Evolutionary conservation across 2,113 vertebrate species (phyloP).

Genomic region (Columbina picui): DNA sequence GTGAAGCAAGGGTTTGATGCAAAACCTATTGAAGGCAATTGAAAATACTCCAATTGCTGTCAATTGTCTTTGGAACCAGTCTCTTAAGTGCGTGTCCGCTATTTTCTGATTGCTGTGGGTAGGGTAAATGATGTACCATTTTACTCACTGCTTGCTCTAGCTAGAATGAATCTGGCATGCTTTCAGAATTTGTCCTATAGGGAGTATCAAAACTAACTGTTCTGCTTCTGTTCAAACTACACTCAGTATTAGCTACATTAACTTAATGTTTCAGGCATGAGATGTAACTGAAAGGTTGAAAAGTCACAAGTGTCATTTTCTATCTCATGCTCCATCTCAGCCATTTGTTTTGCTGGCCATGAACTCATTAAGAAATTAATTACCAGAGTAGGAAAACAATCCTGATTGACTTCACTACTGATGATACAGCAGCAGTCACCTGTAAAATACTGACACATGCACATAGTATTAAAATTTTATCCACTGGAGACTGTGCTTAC

Average conservation of each 20-base stretch:
- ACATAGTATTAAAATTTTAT: background rate
- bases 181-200: background rate
- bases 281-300: background rate
- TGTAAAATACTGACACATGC: slow-evolving; percentile 28
- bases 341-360: slow-evolving; percentile 9
- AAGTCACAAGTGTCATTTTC: background rate
- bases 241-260: background rate
- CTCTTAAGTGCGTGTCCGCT: background rate
- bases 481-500: background rate
- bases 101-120: background rate
- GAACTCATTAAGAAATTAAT: slow-evolving; percentile 35
- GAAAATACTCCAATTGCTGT: background rate
- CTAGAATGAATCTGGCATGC: background rate
- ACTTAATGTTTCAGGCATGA: background rate
- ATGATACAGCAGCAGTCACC: background rate
- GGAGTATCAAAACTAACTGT: background rate
- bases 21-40: background rate
- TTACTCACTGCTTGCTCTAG: background rate
- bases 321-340: background rate
- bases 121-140: background rate
- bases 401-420: background rate
- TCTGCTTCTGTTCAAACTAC: background rate
- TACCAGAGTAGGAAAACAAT: background rate
- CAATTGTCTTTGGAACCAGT: background rate
- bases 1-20: background rate